phyloP scores from a whole-genome alignment of 2,113 vertebrate genomes.

The Nibea albiflora region DNA sequence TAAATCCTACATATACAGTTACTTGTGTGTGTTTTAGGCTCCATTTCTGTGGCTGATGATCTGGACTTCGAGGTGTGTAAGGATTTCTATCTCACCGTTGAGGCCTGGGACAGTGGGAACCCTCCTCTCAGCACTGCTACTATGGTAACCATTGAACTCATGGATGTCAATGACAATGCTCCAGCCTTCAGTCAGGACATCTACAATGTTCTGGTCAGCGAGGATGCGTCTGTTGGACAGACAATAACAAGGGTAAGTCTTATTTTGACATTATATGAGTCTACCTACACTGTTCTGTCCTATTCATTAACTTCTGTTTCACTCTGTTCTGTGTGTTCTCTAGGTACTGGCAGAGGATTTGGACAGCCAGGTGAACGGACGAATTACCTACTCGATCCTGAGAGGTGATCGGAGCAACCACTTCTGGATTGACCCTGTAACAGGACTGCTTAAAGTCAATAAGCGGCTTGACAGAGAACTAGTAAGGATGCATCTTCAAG shows the following conservation, averaged over 20 bases:
- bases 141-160: slow-evolving; percentile 92
- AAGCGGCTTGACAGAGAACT: slow-evolving; percentile 95
- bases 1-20: slow-evolving; percentile 60
- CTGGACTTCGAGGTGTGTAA: slow-evolving; percentile 95
- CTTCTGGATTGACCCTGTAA: slow-evolving; percentile 91
- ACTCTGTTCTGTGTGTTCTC: slow-evolving; percentile 1
- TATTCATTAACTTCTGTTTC: background rate
- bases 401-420: slow-evolving; percentile 92
- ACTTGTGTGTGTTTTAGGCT: slow-evolving; percentile 79
- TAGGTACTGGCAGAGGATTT: slow-evolving; percentile 94
- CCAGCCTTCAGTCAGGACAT: slow-evolving; percentile 90
- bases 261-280: background rate
- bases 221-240: slow-evolving; percentile 90
- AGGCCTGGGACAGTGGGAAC: slow-evolving; percentile 93
- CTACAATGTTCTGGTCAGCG: slow-evolving; percentile 94
- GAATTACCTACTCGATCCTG: slow-evolving; percentile 93
- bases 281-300: accelerated
- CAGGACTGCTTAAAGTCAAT: slow-evolving; percentile 94
- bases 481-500: slow-evolving; percentile 82
- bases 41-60: slow-evolving; percentile 89
- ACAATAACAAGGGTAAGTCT: slow-evolving; percentile 88
- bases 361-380: slow-evolving; percentile 93
- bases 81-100: slow-evolving; percentile 93
- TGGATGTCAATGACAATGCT: slow-evolving; percentile 96
- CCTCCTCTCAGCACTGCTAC: slow-evolving; percentile 92